Percentiles rank a stretch among this genome's conserved stretches.
phyloP scores from a whole-genome alignment of 1,140 invertebrate genomes.

The Babylonia areolata region DNA sequence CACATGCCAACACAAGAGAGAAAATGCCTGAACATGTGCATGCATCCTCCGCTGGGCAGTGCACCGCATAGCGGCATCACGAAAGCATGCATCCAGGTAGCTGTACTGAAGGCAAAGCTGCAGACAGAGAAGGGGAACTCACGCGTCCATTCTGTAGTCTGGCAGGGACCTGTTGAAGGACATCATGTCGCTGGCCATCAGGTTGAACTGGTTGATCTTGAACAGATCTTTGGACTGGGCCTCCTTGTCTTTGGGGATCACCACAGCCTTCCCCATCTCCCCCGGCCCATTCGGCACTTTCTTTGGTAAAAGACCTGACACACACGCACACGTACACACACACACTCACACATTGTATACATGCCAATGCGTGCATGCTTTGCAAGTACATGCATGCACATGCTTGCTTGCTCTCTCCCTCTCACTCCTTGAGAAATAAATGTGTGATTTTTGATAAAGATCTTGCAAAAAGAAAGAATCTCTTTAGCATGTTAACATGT shows the following conservation, averaged over 20 bases:
- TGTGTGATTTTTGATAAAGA: no score
- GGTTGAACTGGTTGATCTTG: slow-evolving; percentile 98
- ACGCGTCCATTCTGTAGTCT: slow-evolving; percentile 95
- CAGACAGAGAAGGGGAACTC: slow-evolving; percentile 74
- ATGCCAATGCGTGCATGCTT: neutral
- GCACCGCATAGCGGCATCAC: no score
- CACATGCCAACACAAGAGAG: no score
- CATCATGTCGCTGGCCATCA: slow-evolving; percentile 98
- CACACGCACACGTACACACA: slow-evolving; percentile 18
- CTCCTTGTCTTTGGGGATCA: slow-evolving; percentile 89
- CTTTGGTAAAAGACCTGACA: slow-evolving; percentile 42
- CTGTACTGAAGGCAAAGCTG: no score
- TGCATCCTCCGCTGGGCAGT: neutral
- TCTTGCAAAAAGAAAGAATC: no score
- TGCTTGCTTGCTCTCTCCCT: no score
- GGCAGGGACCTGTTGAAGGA: slow-evolving; percentile 95
- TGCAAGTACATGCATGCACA: no score
- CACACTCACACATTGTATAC: neutral
- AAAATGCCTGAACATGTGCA: neutral
- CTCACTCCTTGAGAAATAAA: no score
- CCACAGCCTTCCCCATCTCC: slow-evolving; percentile 92
- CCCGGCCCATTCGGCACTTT: slow-evolving; percentile 78
- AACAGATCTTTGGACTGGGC: slow-evolving; percentile 95
- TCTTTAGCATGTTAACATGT: no score
- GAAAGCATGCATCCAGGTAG: no score